Base-by-base conservation (phyloP, 2,888 invertebrate species). In the Beris chalybata region DNA sequence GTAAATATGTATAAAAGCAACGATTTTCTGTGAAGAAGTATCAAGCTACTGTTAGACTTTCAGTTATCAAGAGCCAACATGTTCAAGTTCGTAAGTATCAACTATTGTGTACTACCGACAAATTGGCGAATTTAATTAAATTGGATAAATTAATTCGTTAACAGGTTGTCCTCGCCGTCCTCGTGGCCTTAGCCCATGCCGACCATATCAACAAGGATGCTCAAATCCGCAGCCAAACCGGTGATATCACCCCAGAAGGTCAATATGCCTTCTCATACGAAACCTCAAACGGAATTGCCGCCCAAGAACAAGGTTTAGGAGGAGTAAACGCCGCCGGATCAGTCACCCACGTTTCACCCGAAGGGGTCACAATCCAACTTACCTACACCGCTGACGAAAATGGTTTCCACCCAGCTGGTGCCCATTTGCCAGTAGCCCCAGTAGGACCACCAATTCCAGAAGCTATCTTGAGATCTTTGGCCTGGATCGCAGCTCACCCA, bases 251-350 rank as follows among this genome's bases (percentile, higher is more conserved):
- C 31, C 58, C 58, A 64, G 85, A 86, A 68, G 76, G 81, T 22
- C 73, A 75, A 57, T 87, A 78, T 76, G 63, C 73, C 0, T 85
- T 78, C 74, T 65, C 68, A 5, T 87, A 76, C 73, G 80, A 85
- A 71, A 87, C 88, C 70, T 80, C 81, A 13, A 88, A 89, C 73
- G 88, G 87, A 15, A 89, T 88, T 74, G 67, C 75, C 0, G 85
- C 77, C 5, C 82, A 86, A 71, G 86, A 86, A 73, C 71, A 74
- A 15, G 88, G 88, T 69, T 76, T 73, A 13, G 78, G 88, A 70
- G 83, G 83, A 75, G 83, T 84, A 73, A 74, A 76, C 52, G 85
- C 83, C n/a, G 79, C 82, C 66, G 88, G 88, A 31, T 76, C 79
- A 4, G 82, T 79, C 74, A 73, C 79, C n/a, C 85, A 86, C 81